phyloP scores from a whole-genome alignment of 2,797 vertebrate genomes.

The Argya squamiceps region DNA sequence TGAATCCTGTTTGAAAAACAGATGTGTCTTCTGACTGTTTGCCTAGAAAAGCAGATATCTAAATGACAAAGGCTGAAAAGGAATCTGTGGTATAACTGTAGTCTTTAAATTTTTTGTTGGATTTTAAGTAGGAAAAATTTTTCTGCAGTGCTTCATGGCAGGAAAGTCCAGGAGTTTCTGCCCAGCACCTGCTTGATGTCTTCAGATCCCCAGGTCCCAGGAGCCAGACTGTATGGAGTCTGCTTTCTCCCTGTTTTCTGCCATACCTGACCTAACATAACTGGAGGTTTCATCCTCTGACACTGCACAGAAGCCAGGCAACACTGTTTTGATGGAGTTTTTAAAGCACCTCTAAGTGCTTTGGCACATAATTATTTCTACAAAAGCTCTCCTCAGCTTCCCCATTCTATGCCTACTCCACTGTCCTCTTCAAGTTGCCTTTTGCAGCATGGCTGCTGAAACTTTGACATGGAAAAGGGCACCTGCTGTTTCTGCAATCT shows the following conservation, averaged over 20 bases:
- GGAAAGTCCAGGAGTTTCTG: background rate
- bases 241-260: background rate
- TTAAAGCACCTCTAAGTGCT: background rate
- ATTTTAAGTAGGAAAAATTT: background rate
- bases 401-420: background rate
- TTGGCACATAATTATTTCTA: background rate
- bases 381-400: background rate
- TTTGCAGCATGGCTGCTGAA: background rate
- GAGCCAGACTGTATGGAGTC: background rate
- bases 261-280: background rate
- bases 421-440: background rate
- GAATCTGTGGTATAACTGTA: background rate
- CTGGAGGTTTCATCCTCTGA: background rate
- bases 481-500: background rate
- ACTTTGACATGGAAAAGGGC: background rate
- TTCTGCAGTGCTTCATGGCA: background rate
- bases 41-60: background rate
- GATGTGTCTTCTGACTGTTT: background rate
- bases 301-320: background rate
- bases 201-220: background rate
- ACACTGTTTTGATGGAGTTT: background rate
- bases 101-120: background rate
- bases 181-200: background rate
- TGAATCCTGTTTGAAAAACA: background rate
- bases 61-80: background rate